These are phyloP conservation scores for Polypedilum vanderplanki DNA, from an alignment of 1,140 invertebrate genomes.

Conservation along the genomic window DNA sequence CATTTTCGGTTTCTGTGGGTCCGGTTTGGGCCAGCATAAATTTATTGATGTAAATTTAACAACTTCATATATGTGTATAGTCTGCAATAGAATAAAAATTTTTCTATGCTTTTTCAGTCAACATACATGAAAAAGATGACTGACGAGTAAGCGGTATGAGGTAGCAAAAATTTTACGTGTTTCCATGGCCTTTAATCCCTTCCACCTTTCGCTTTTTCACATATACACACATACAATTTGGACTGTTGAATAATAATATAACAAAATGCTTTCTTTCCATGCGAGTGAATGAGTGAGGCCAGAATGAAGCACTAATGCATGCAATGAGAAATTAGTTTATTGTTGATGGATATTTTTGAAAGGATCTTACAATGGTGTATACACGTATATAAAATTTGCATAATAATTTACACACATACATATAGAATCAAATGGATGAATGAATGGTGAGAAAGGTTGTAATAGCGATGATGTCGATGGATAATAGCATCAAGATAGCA, in stretches of 20 bases:
- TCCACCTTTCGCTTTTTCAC: no score
- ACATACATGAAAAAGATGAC: no score
- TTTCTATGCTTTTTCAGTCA: no score
- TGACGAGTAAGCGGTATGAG: not conserved
- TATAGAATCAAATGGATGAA: not conserved
- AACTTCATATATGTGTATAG: not conserved
- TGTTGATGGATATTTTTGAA: constrained; percentile 16
- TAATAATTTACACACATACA: not conserved
- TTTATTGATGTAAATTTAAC: constrained; percentile 19
- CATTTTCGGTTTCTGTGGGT: constrained; percentile 23
- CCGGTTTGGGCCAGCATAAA: not conserved
- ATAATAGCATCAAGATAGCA: not conserved
- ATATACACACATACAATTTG: no score
- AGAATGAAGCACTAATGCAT: constrained; percentile 11
- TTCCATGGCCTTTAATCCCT: not conserved
- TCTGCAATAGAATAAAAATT: no score
- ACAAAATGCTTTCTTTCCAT: no score
- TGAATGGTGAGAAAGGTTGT: not conserved
- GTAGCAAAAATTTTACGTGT: not conserved
- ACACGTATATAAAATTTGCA: constrained; percentile 13
- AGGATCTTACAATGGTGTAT: constrained; percentile 11
- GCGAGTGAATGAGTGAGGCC: not conserved
- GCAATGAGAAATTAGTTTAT: constrained; percentile 19
- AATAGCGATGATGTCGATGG: constrained; percentile 1
- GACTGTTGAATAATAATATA: no score